Evolutionary conservation across 2,888 invertebrate species (phyloP).

Genomic region (Magallana nippona): DNA sequence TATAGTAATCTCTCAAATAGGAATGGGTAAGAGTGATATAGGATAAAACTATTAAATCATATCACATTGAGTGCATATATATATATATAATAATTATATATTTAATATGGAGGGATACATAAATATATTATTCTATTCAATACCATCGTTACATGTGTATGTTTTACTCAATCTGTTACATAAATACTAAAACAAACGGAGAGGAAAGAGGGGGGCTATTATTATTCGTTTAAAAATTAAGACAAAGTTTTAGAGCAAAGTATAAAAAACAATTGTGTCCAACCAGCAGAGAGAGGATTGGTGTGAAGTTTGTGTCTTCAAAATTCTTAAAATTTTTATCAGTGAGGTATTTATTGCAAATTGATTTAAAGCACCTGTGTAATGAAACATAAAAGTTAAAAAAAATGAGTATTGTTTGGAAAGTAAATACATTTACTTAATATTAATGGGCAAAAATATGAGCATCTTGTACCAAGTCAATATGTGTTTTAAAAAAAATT

Average conservation of each 20-base stretch:
- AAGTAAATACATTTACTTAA: no score
- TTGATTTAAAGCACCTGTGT: neutral
- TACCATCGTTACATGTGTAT: no score
- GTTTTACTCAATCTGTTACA: no score
- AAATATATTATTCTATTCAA: neutral
- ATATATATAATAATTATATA: neutral
- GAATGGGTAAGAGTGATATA: conserved; percentile 3
- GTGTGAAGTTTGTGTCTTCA: neutral
- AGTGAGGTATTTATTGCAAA: conserved; percentile 26
- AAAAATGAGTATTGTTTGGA: neutral
- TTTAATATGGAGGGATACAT: neutral
- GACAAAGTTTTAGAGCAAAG: neutral
- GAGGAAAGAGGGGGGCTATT: no score
- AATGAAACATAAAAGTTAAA: neutral
- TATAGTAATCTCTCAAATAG: conserved; percentile 7
- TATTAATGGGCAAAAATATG: no score
- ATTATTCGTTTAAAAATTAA: no score
- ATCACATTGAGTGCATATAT: neutral
- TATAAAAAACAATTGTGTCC: neutral
- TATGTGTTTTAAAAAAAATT: no score
- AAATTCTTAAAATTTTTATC: neutral
- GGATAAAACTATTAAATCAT: conserved; percentile 12
- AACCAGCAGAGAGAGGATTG: neutral
- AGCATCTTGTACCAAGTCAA: no score
- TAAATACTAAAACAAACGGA: no score